These are phyloP conservation scores for Cataglyphis altisquamis DNA, from an alignment of 2,888 invertebrate species.

Conservation along the genomic window DNA sequence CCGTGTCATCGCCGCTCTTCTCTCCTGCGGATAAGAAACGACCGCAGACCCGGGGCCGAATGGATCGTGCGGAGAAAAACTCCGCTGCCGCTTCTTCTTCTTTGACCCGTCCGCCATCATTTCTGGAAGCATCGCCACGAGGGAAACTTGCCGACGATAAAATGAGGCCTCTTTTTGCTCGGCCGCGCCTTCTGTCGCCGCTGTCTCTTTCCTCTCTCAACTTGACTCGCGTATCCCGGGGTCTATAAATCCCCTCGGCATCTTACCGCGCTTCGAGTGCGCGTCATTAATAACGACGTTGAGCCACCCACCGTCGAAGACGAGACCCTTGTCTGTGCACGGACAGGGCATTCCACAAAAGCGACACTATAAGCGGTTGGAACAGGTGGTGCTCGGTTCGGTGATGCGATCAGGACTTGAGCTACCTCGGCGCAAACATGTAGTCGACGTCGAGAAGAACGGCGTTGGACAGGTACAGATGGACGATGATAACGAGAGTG, in stretches of 20 bases:
- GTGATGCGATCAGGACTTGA: constrained; percentile 26
- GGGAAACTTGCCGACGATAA: constrained; percentile 65
- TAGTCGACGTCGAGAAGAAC: constrained; percentile 32
- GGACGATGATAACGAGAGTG: constrained; percentile 27
- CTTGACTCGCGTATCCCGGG: constrained; percentile 36
- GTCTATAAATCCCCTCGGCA: constrained; percentile 64
- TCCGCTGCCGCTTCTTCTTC: constrained; percentile 43
- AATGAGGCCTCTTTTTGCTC: constrained; percentile 69
- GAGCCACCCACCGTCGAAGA: constrained; percentile 42
- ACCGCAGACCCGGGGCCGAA: constrained; percentile 62
- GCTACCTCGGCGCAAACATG: neutral
- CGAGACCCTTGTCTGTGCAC: constrained; percentile 21
- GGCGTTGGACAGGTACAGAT: constrained; percentile 21
- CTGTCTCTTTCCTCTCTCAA: neutral
- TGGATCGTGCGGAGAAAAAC: constrained; percentile 59
- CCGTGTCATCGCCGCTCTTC: constrained; percentile 39
- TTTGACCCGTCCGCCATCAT: constrained; percentile 53
- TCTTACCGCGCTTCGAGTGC: constrained; percentile 63
- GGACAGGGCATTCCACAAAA: constrained; percentile 6
- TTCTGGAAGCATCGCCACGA: constrained; percentile 59
- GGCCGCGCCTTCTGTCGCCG: neutral
- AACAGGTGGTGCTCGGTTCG: constrained; percentile 27
- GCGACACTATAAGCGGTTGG: constrained; percentile 2
- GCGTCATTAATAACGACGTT: constrained; percentile 76
- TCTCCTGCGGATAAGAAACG: constrained; percentile 63